Conservation (phyloP, 1,140 invertebrate species). For the Drosophila bipectinata region DNA sequence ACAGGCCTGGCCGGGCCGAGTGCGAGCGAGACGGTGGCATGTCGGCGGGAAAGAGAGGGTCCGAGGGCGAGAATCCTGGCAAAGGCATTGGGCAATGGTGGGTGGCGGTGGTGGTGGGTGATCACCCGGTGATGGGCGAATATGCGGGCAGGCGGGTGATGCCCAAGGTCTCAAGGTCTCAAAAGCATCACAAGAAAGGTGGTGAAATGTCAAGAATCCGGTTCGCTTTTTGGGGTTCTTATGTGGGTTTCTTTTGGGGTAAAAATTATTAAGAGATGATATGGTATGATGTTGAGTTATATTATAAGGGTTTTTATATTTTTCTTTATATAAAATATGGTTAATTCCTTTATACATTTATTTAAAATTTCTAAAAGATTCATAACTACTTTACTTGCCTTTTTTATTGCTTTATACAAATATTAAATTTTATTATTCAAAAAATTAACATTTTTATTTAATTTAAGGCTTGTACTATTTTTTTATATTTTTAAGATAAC, state of each 20-base stretch:
- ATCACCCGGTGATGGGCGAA: slow-evolving; percentile 7
- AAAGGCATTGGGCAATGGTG: slow-evolving; percentile 24
- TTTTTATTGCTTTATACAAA: too few species aligned
- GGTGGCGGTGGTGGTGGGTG: slow-evolving; percentile 6
- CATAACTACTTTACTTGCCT: too few species aligned
- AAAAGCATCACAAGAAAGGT: slow-evolving; percentile 9
- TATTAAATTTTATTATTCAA: too few species aligned
- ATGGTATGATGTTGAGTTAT: too few species aligned
- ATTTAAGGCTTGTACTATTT: too few species aligned
- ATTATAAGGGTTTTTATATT: too few species aligned
- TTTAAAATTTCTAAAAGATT: too few species aligned
- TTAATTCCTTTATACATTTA: too few species aligned
- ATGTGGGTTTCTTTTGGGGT: neutral
- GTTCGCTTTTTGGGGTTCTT: slow-evolving; percentile 18
- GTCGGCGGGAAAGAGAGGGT: slow-evolving; percentile 17
- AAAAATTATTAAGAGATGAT: neutral
- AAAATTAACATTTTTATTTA: too few species aligned
- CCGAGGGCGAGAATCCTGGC: slow-evolving; percentile 22
- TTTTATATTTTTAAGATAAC: too few species aligned
- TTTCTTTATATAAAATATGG: too few species aligned
- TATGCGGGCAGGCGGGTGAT: neutral
- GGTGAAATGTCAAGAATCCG: slow-evolving; percentile 45
- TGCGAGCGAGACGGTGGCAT: slow-evolving; percentile 49
- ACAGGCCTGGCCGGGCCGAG: slow-evolving; percentile 36
- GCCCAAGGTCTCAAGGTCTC: slow-evolving; percentile 7